These are phyloP conservation scores for Tetheella fluctuosa DNA, from an alignment of 2,888 invertebrate species.

Conservation along the genomic window DNA sequence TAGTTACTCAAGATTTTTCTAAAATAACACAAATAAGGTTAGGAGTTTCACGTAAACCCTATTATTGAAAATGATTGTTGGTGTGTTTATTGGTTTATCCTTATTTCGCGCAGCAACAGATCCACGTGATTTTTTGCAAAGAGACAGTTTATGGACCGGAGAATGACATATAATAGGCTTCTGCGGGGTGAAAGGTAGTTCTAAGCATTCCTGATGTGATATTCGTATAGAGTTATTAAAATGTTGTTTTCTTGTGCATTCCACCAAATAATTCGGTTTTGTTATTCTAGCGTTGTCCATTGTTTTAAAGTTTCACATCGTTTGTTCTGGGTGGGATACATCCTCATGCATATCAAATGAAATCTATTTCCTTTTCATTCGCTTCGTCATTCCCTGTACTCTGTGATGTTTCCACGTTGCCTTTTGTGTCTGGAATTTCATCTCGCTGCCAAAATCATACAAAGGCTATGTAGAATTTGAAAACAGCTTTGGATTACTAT, in stretches of 20 bases:
- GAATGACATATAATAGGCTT: no score
- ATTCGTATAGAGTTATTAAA: not conserved
- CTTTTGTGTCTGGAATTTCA: conserved; percentile 9
- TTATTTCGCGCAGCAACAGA: no score
- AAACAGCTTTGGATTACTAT: conserved; percentile 3
- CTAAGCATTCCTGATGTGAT: no score
- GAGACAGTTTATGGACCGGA: no score
- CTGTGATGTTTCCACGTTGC: conserved; percentile 10
- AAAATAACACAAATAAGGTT: no score
- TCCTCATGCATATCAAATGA: conserved; percentile 42
- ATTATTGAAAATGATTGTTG: no score
- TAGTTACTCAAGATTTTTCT: no score
- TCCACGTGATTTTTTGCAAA: no score
- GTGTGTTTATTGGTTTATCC: no score
- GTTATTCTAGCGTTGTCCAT: conserved; percentile 36
- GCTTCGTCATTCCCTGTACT: conserved; percentile 24
- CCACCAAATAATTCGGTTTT: conserved; percentile 19
- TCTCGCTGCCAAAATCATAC: conserved; percentile 11
- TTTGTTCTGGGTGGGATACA: conserved; percentile 40
- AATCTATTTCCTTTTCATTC: conserved; percentile 51
- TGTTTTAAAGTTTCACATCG: conserved; percentile 46
- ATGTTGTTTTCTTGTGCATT: not conserved
- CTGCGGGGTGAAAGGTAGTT: no score
- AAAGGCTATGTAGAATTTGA: conserved; percentile 8
- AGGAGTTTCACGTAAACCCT: no score